Conservation (phyloP, 2,113 vertebrate species). For the Rhipidura dahli region DNA sequence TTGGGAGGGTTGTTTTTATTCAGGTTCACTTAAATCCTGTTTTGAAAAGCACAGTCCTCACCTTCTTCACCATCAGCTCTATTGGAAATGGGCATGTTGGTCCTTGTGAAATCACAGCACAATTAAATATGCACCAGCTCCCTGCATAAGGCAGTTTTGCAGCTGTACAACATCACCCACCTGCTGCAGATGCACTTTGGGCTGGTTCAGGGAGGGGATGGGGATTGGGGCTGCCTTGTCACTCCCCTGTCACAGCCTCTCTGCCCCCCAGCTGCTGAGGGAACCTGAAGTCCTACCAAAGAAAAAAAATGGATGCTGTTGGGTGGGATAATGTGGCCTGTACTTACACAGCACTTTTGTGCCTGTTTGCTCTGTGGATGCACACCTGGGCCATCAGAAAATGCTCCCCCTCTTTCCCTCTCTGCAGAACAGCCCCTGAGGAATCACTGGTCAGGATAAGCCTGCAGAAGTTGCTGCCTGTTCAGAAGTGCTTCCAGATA, state of each 20-base stretch:
- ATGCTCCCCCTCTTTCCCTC: neutral
- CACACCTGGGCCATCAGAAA: neutral
- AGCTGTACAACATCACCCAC: neutral
- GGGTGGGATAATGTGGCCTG: rapidly evolving
- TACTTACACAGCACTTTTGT: neutral
- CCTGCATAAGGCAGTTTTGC: neutral
- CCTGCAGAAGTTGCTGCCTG: neutral
- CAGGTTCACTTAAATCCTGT: neutral
- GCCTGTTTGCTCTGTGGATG: neutral
- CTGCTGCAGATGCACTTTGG: rapidly evolving
- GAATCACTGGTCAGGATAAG: neutral
- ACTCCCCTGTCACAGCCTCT: neutral
- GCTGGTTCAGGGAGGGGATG: neutral
- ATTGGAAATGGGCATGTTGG: neutral
- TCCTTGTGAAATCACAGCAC: neutral
- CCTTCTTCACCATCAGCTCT: neutral
- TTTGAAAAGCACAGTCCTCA: neutral
- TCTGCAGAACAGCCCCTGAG: neutral
- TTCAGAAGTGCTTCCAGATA: neutral
- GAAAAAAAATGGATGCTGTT: neutral
- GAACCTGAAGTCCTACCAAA: neutral
- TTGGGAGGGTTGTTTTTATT: neutral
- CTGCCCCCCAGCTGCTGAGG: neutral
- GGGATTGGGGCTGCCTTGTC: neutral
- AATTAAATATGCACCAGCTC: neutral